Base-by-base conservation (phyloP, 1,140 invertebrate genomes). In the Elysia chlorotica region DNA sequence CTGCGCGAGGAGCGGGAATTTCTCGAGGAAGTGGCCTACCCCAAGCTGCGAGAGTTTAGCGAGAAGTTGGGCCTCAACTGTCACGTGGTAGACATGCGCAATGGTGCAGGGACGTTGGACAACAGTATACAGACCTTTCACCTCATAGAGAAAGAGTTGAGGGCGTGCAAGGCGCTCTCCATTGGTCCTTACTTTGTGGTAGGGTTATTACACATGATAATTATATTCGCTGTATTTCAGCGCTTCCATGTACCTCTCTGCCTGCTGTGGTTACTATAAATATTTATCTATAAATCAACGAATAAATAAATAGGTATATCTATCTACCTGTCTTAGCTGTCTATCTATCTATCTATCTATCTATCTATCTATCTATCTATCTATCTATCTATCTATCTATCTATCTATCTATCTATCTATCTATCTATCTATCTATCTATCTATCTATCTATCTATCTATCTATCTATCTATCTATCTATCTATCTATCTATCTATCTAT, bases 81-180 rank as follows among this genome's bases (percentile, higher is more conserved):
- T 66, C 77, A 76, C 69, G 48, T 78, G 35, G 72, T 78, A 30
- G 77, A 78, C 65, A 54, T 78, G 57, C 71, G 77, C 36, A 73
- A 56, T 21, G 77, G 77, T 19, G 3, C 69, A 28, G 69, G 57
- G 2, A 53, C 28, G 10, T 63, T 71, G 21, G 53, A 21, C n/a
- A 71, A 71, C 33, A 37, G 63, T 28, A 4, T 71, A 23, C 36
- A 71, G n/a, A 71, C 59, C 23, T 71, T 71, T 71, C 10, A 62
- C 28, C 37, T 71, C 10, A 63, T 71, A 21, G 59, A 71, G 33
- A 41, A 63, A n/a, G 57, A 71, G 28, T 30, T 71, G 5, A 14
- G 30, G 0, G 2, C 21, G 21, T 71, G 69, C n/a, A 6, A 59
- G 1, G 53, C 14, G 53, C 23, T 33, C 0, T 62, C 69, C 28